Conservation (phyloP, 2,888 invertebrate genomes). For the Rosalia funebris region DNA sequence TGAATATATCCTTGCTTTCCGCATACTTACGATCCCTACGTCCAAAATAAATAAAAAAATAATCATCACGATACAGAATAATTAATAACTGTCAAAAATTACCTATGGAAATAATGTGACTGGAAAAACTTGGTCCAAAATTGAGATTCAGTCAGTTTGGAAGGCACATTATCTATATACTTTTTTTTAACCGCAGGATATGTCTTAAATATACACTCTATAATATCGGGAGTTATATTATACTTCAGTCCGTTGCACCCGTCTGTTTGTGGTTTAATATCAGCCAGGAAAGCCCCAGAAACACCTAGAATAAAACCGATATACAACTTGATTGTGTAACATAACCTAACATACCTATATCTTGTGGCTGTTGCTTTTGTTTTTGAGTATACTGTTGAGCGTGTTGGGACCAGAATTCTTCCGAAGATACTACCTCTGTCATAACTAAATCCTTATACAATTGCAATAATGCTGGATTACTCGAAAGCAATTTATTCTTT, state of each 20-base stretch:
- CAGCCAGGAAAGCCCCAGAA: constrained; percentile 83
- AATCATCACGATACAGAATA: too few species aligned
- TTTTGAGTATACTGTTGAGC: constrained; percentile 78
- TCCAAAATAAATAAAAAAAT: too few species aligned
- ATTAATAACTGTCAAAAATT: constrained; percentile 19
- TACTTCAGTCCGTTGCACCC: constrained; percentile 97
- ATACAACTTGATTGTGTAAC: not conserved
- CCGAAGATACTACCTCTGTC: constrained; percentile 93
- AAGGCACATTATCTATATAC: constrained; percentile 95
- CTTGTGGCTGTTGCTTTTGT: constrained; percentile 79
- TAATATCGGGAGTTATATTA: constrained; percentile 95
- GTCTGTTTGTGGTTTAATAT: constrained; percentile 96
- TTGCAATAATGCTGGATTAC: constrained; percentile 91
- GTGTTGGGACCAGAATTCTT: constrained; percentile 97
- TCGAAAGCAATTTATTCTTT: constrained; percentile 79
- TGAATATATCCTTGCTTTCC: constrained; percentile 94
- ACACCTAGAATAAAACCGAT: constrained; percentile 66
- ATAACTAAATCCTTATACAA: constrained; percentile 97
- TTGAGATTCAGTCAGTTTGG: constrained; percentile 93
- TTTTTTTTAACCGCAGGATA: constrained; percentile 98
- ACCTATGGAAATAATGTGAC: constrained; percentile 97
- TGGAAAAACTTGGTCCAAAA: constrained; percentile 99
- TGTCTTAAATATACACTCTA: constrained; percentile 98
- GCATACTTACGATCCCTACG: constrained; percentile 86
- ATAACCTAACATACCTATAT: constrained; percentile 74